phyloP scores from a whole-genome alignment of 2,888 invertebrate genomes.

The Eupithecia dodoneata region DNA sequence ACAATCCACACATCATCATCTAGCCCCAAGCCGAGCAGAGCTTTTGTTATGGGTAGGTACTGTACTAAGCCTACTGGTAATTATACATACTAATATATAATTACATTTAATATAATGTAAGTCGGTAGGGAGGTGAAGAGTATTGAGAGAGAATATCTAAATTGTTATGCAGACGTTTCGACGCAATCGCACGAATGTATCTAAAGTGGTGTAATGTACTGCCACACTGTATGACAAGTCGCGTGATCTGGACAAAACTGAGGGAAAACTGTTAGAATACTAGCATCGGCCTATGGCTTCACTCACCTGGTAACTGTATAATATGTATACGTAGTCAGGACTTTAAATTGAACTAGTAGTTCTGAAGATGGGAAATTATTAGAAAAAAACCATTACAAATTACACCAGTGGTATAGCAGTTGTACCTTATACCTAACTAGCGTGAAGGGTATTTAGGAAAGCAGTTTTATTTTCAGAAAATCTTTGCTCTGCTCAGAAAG shows the following conservation, averaged over 20 bases:
- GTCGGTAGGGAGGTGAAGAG: too few species aligned
- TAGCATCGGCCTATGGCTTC: neutral
- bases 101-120: too few species aligned
- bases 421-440: too few species aligned
- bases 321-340: neutral
- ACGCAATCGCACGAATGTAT: constrained; percentile 22
- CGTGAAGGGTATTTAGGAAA: neutral
- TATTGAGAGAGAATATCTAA: too few species aligned
- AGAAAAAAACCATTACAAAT: neutral
- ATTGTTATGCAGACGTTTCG: constrained; percentile 6
- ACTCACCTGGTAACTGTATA: neutral
- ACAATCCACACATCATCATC: too few species aligned
- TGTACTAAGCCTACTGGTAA: too few species aligned
- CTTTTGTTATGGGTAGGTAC: too few species aligned
- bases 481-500: neutral
- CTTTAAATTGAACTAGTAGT: neutral
- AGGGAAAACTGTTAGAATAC: neutral
- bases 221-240: constrained; percentile 17
- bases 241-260: neutral
- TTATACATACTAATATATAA: too few species aligned
- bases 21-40: too few species aligned
- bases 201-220: constrained; percentile 2
- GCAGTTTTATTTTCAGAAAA: neutral
- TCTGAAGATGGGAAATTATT: neutral
- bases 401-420: too few species aligned